Evolutionary conservation across 2,113 vertebrate genomes (phyloP), one percentile per base, ranked within the genome.

Genomic region (Sitta europaea): DNA sequence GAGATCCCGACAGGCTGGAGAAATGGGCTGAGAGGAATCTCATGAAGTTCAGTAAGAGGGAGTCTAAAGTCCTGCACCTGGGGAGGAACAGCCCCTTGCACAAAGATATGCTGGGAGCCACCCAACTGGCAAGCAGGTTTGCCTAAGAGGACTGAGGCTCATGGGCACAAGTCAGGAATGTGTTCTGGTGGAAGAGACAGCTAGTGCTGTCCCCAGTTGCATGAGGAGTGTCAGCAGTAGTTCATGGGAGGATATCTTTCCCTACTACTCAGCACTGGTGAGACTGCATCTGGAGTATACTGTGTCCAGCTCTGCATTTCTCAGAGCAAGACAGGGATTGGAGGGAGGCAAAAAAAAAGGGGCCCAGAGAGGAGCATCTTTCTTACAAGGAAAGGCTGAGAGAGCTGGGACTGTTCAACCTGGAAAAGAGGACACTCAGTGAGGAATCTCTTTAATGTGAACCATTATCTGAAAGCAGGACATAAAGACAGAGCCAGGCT

Each of bases 161-260:
- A 0, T 51, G 23, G 42, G 33, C 53, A 53, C 0, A 1, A 38
- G n/a, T 24, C 25, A 45, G 38, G 12, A n/a, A 22, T 29, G 16
- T 33, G 9, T 14, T 54, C 21, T 11, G 40, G 12, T 27, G 35
- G 5, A 5, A 72, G 61, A 66, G 20, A 38, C 27, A 21, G 22
- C 10, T 23, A 20, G 18, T 29, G 31, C 7, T 73, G 33, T 54
- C 24, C 65, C 55, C 50, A 65, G 29, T 15, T 78, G 22, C 40
- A 33, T 1, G 0, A 33, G 19, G 9, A 53, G 3, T 16, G n/a
- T 17, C 21, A 31, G 10, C 15, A 68, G 15, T 9, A 73, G 28
- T 12, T 24, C 9, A 10, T 19, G 28, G 38, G 20, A 75, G 6
- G 9, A 14, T 45, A 21, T 20, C 11, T 19, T 90, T 50, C 19